These are phyloP conservation scores for Australoheros facetus DNA, from an alignment of 2,797 vertebrate genomes.

Conservation along the genomic window DNA sequence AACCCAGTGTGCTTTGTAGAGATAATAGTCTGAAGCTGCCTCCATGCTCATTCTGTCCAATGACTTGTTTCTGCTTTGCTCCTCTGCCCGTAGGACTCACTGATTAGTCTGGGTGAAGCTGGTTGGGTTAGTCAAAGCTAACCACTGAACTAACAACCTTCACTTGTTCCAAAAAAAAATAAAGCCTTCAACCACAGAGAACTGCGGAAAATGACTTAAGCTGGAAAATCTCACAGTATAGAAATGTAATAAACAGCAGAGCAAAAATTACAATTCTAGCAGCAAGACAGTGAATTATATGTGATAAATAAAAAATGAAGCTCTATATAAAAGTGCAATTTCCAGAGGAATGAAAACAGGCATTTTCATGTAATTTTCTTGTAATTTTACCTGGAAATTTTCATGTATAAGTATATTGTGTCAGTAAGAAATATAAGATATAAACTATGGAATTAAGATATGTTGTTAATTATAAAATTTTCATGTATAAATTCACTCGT, in stretches of 20 bases:
- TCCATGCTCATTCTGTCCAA: slow-evolving; percentile 39
- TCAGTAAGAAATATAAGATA: background rate
- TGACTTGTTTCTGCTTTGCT: slow-evolving; percentile 58
- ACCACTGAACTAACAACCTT: slow-evolving; percentile 33
- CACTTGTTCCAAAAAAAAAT: slow-evolving; percentile 18
- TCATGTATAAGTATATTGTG: background rate
- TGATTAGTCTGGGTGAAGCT: slow-evolving; percentile 66
- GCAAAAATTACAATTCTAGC: background rate
- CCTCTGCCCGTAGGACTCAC: slow-evolving; percentile 42
- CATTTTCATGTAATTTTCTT: background rate
- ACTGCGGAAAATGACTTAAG: background rate
- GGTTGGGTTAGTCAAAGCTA: slow-evolving; percentile 61
- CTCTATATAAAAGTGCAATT: background rate
- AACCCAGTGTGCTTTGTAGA: slow-evolving; percentile 26
- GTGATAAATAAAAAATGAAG: background rate
- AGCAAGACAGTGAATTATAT: background rate
- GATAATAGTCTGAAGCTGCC: slow-evolving; percentile 36
- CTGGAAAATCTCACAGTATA: background rate
- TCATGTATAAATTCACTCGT: background rate
- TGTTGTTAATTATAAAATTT: background rate
- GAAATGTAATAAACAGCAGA: background rate
- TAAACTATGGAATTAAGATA: background rate
- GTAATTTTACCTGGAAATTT: background rate
- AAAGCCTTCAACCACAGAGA: background rate
- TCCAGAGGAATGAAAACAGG: background rate